Evolutionary conservation across 1,140 invertebrate genomes (phyloP).

Genomic region (Drusus annulatus): DNA sequence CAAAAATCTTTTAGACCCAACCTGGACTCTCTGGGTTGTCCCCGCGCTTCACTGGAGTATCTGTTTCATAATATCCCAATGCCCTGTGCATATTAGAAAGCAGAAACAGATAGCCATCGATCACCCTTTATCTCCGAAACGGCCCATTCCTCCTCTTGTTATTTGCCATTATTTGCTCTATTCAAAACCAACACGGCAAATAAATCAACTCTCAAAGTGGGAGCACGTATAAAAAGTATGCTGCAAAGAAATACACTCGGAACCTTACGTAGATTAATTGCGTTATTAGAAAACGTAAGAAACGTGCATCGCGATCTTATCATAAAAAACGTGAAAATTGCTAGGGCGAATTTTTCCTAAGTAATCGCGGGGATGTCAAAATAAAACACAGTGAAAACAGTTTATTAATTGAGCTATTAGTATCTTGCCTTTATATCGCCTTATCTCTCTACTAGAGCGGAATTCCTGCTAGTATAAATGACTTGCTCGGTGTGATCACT

Average conservation of each 20-base stretch:
- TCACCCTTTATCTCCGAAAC: conserved; percentile 35
- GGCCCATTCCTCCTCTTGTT: conserved; percentile 9
- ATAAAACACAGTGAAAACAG: background rate
- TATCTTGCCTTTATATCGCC: no score
- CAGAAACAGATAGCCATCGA: conserved; percentile 34
- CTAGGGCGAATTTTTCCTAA: conserved; percentile 5
- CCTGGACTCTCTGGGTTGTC: no score
- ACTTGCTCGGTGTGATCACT: no score
- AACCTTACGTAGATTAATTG: conserved; percentile 21
- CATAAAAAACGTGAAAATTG: conserved; percentile 20
- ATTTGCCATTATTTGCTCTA: conserved; percentile 32
- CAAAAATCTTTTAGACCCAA: no score
- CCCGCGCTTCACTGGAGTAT: no score
- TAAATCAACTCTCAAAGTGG: conserved; percentile 21
- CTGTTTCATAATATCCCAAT: no score
- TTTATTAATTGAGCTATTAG: no score
- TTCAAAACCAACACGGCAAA: conserved; percentile 16
- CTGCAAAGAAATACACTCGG: background rate
- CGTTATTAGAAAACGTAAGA: conserved; percentile 23
- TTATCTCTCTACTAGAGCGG: no score
- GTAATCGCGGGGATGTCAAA: conserved; percentile 4
- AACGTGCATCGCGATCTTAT: conserved; percentile 17
- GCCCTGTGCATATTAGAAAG: conserved; percentile 18
- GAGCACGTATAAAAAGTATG: conserved; percentile 1
- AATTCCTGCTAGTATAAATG: no score